Evolutionary conservation across 2,888 invertebrate genomes (phyloP), one percentile per base, ranked within the genome.

Genomic region (Chymomyza caudatula): DNA sequence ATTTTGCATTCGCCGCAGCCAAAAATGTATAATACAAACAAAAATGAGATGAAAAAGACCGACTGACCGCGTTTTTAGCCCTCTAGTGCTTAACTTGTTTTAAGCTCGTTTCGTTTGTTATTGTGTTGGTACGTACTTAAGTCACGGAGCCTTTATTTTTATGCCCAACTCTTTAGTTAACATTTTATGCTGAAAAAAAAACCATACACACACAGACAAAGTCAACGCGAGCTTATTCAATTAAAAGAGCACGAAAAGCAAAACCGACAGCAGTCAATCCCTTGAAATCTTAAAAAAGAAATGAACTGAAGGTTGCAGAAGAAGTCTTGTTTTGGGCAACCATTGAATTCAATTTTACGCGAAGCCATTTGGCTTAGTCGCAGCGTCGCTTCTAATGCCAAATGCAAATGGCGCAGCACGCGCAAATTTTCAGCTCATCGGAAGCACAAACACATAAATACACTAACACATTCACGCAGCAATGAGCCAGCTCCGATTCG

Each of bases 11-110:
- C 47, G 8, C 15, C 47, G 47, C 47, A 17, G 11, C 13, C 17
- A 15, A 3, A 2, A 5, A 44, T 17, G 6, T 17, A 47, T 47
- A 47, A 47, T 17, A 19, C 11, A 47, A 47, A 47, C 13, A 6
- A 8, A 47, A 19, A 47, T 47, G 47, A 17, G 47, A 19, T 47
- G 47, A 47, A 47, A 47, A 47, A 15, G n/a, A 44, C 15, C 3
- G 13, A 13, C 8, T 47, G 15, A n/a, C 29, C 47, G 47, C 47
- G n/a, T 47, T 47, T 47, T 47, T 47, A 13, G 52, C 66, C 63
- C 71, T 71, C 63, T 58, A 71, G 71, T 71, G 63, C 71, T 71
- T 71, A 71, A 71, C 71, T 71, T 72, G 70, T 67, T 71, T 71
- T 71, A 71, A 71, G 71, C 71, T 71, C 71, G 67, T 71, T 71